Evolutionary conservation across 2,113 vertebrate genomes (phyloP).

Genomic region (Collichthys lucidus): DNA sequence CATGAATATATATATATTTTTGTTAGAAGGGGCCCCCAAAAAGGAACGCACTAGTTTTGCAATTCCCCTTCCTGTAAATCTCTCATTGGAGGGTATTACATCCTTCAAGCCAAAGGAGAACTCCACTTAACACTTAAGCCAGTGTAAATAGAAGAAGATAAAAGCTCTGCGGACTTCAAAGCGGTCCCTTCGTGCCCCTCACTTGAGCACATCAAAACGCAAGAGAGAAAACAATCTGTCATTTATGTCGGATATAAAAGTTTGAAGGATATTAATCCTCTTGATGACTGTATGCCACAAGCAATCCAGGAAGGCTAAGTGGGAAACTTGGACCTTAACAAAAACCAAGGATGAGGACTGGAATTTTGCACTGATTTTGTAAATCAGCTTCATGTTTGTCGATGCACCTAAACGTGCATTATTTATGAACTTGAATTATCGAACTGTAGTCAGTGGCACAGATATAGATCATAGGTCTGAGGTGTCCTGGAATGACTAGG

Average conservation of each 20-base stretch:
- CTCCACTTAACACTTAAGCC: constrained; percentile 75
- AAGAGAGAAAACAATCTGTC: constrained; percentile 60
- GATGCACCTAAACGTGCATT: not conserved
- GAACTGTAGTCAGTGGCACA: not conserved
- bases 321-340: not conserved
- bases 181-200: constrained; percentile 16
- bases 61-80: constrained; percentile 66
- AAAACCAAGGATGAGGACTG: constrained; percentile 12
- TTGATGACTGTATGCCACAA: constrained; percentile 51
- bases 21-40: constrained; percentile 40
- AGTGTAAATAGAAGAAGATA: constrained; percentile 73
- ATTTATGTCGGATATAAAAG: constrained; percentile 58
- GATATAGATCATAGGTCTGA: not conserved
- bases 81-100: constrained; percentile 64
- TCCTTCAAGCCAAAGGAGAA: constrained; percentile 66
- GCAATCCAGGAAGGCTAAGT: constrained; percentile 20
- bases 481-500: not conserved
- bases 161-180: constrained; percentile 74
- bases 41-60: constrained; percentile 44
- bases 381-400: constrained; percentile 2
- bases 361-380: constrained; percentile 19
- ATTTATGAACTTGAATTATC: not conserved
- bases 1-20: constrained; percentile 67
- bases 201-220: constrained; percentile 60
- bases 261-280: constrained; percentile 64